These are phyloP conservation scores for Lepidocyrtinus sp. DNA, from an alignment of 2,888 invertebrate species.

Conservation along the genomic window DNA sequence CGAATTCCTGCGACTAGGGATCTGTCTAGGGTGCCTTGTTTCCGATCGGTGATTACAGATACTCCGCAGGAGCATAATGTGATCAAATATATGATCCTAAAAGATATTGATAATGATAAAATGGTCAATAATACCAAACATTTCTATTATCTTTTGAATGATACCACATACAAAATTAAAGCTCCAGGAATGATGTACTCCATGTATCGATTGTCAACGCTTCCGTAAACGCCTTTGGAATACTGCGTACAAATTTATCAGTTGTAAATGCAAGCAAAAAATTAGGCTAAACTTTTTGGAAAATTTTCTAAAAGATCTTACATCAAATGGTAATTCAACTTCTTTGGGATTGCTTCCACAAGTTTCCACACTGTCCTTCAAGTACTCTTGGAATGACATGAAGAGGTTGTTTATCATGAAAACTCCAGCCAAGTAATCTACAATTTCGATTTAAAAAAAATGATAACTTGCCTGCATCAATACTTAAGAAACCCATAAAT, in stretches of 20 bases:
- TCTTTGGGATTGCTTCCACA: constrained; percentile 39
- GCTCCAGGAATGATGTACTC: constrained; percentile 58
- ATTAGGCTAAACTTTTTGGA: neutral
- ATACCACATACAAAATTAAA: constrained; percentile 45
- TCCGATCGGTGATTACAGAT: constrained; percentile 49
- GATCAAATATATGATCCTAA: constrained; percentile 58
- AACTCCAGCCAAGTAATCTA: constrained; percentile 46
- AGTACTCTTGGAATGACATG: constrained; percentile 35
- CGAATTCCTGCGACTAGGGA: constrained; percentile 40
- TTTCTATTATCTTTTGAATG: neutral
- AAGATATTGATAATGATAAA: too few species aligned
- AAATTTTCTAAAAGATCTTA: constrained; percentile 14
- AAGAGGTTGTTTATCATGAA: constrained; percentile 50
- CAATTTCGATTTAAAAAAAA: neutral
- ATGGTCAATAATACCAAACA: neutral
- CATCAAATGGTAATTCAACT: constrained; percentile 48
- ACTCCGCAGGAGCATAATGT: constrained; percentile 48
- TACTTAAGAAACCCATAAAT: neutral
- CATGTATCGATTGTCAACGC: constrained; percentile 37
- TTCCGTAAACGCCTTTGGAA: constrained; percentile 37
- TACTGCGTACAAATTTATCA: constrained; percentile 8
- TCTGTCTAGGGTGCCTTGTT: constrained; percentile 57
- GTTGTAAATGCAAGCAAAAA: too few species aligned
- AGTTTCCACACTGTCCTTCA: constrained; percentile 28
- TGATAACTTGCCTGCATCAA: neutral